Evolutionary conservation across 2,888 invertebrate species (phyloP).

Genomic region (Dolichomitus sp.): DNA sequence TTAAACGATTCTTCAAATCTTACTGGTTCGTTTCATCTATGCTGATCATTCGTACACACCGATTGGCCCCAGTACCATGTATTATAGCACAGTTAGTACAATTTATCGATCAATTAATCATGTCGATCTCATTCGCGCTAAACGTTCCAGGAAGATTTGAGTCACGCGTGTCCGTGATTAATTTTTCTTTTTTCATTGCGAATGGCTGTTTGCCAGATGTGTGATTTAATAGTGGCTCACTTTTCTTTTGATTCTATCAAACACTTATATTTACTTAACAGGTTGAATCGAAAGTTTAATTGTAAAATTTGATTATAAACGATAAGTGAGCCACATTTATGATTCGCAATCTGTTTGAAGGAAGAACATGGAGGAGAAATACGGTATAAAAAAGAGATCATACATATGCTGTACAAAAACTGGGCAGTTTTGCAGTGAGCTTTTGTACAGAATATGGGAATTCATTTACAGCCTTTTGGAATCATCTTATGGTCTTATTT

Average conservation of each 20-base stretch:
- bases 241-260: slow-evolving; percentile 42
- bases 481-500: slow-evolving; percentile 73
- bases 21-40: slow-evolving; percentile 55
- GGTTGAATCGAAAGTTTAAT: slow-evolving; percentile 6
- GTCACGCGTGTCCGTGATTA: slow-evolving; percentile 4
- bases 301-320: slow-evolving; percentile 19
- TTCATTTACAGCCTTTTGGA: slow-evolving; percentile 17
- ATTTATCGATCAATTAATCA: slow-evolving; percentile 55
- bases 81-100: slow-evolving; percentile 61
- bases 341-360: slow-evolving; percentile 1
- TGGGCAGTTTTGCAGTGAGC: background rate
- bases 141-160: slow-evolving; percentile 62
- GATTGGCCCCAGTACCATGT: slow-evolving; percentile 70
- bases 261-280: slow-evolving; percentile 27
- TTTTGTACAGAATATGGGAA: slow-evolving; percentile 6
- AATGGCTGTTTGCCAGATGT: slow-evolving; percentile 5
- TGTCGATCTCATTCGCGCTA: slow-evolving; percentile 45
- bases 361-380: slow-evolving; percentile 30
- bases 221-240: background rate
- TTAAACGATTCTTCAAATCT: slow-evolving; percentile 54
- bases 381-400: slow-evolving; percentile 26
- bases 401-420: slow-evolving; percentile 33
- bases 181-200: slow-evolving; percentile 21
- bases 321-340: slow-evolving; percentile 30
- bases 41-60: slow-evolving; percentile 55